Evolutionary conservation across 2,888 invertebrate genomes (phyloP).

Genomic region (Bugula neritina): DNA sequence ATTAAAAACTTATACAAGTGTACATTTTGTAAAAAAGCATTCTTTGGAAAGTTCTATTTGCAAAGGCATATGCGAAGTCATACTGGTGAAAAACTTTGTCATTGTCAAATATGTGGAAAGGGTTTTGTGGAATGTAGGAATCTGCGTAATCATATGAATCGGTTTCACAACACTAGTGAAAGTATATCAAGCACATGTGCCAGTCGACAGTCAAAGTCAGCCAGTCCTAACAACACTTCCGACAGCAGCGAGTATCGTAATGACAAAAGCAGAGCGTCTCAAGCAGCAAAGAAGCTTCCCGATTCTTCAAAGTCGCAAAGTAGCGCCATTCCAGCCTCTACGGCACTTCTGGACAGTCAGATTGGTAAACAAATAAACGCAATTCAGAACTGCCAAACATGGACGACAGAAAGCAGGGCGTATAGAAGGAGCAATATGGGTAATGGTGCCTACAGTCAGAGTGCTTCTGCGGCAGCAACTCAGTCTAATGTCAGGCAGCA

Average conservation of each 20-base stretch:
- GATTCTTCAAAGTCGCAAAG: not conserved
- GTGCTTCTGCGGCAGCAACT: not conserved
- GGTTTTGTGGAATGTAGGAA: slow-evolving; percentile 52
- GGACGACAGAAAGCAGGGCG: not conserved
- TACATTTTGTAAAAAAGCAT: slow-evolving; percentile 49
- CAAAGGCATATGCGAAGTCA: slow-evolving; percentile 53
- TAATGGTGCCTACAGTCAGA: too few relatives aligned
- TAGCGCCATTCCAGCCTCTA: not conserved
- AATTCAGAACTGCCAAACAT: not conserved
- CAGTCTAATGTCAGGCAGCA: not conserved
- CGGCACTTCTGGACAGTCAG: not conserved
- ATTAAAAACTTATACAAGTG: slow-evolving; percentile 37
- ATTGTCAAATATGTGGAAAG: slow-evolving; percentile 49
- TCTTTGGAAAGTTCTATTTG: slow-evolving; percentile 47
- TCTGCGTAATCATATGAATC: slow-evolving; percentile 49
- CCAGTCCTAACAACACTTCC: slow-evolving; percentile 7
- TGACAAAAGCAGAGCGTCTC: not conserved
- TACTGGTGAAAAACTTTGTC: slow-evolving; percentile 50
- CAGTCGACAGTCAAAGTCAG: not conserved
- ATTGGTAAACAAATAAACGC: not conserved
- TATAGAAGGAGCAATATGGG: not conserved
- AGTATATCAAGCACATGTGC: slow-evolving; percentile 19
- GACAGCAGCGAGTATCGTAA: not conserved
- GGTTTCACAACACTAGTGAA: slow-evolving; percentile 43
- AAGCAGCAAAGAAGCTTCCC: not conserved